These are phyloP conservation scores for Drosophila lowei DNA, from an alignment of 1,140 invertebrate species.

Conservation along the genomic window DNA sequence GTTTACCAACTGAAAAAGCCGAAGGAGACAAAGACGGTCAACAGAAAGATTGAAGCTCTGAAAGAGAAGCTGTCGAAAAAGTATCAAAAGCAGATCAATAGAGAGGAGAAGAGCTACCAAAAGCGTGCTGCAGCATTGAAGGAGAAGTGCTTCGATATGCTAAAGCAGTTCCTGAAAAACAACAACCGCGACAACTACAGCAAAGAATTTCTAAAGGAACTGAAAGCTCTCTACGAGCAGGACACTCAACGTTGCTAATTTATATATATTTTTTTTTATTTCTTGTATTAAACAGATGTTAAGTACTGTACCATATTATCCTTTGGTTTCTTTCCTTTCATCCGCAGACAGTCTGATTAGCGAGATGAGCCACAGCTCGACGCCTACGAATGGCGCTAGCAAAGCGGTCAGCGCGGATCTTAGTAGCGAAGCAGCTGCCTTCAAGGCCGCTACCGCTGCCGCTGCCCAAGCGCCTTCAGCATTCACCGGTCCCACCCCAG, in stretches of 20 bases:
- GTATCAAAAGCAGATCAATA: constrained; percentile 30
- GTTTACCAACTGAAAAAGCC: constrained; percentile 16
- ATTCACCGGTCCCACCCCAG: constrained; percentile 21
- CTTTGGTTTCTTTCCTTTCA: constrained; percentile 4
- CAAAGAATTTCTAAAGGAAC: constrained; percentile 37
- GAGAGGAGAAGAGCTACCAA: constrained; percentile 10
- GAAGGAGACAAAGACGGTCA: background rate
- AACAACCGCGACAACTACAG: background rate
- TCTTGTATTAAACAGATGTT: constrained; percentile 11
- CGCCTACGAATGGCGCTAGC: constrained; percentile 24
- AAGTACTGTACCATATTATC: background rate
- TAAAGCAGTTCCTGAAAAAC: constrained; percentile 24
- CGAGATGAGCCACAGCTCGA: constrained; percentile 52
- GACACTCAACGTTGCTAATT: constrained; percentile 13
- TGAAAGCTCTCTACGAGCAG: constrained; percentile 41
- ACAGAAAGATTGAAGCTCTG: constrained; percentile 18
- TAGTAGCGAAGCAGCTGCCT: constrained; percentile 16
- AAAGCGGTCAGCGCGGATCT: constrained; percentile 34
- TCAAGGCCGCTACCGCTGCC: constrained; percentile 10
- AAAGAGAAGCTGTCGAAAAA: constrained; percentile 26
- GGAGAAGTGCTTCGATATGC: constrained; percentile 41
- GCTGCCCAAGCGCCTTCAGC: constrained; percentile 11
- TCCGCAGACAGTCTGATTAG: constrained; percentile 61
- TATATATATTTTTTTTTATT: constrained; percentile 1
- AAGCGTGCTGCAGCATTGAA: constrained; percentile 10